A percentile compares a stretch with the other conserved stretches of the same genome.
Conservation (phyloP, 2,113 vertebrate genomes). For the Malurus melanocephalus region DNA sequence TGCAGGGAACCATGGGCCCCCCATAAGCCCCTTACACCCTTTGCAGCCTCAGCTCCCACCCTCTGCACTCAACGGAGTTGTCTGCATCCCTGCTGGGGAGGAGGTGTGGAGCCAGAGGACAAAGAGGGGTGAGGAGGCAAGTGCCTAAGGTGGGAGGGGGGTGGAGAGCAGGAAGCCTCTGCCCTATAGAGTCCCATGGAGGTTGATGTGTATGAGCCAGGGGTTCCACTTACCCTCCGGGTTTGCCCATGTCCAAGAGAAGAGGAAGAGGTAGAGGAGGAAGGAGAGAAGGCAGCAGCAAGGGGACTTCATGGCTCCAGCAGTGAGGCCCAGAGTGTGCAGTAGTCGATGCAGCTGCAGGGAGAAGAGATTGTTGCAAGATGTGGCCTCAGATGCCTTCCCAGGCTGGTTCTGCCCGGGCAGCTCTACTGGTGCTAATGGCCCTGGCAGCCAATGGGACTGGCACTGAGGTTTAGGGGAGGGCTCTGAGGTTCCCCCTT, state of each 20-base stretch:
- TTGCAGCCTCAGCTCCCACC: background rate
- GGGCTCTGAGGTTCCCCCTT: background rate
- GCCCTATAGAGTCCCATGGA: fast-evolving
- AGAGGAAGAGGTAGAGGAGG: background rate
- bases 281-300: background rate
- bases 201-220: background rate
- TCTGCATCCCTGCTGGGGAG: background rate
- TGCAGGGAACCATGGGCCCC: background rate
- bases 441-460: background rate
- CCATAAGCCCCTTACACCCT: background rate
- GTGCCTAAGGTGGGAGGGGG: fast-evolving
- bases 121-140: background rate
- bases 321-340: fast-evolving
- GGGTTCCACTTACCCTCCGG: background rate
- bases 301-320: background rate
- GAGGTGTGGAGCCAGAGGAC: background rate
- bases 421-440: background rate
- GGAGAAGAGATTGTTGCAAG: background rate
- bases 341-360: background rate
- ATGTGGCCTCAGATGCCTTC: background rate
- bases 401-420: background rate
- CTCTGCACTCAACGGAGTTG: background rate
- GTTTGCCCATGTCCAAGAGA: background rate
- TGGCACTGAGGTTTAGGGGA: slow-evolving; percentile 26
- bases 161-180: background rate